Evolutionary conservation across 2,888 invertebrate genomes (phyloP).

Genomic region (Tachina lurida): DNA sequence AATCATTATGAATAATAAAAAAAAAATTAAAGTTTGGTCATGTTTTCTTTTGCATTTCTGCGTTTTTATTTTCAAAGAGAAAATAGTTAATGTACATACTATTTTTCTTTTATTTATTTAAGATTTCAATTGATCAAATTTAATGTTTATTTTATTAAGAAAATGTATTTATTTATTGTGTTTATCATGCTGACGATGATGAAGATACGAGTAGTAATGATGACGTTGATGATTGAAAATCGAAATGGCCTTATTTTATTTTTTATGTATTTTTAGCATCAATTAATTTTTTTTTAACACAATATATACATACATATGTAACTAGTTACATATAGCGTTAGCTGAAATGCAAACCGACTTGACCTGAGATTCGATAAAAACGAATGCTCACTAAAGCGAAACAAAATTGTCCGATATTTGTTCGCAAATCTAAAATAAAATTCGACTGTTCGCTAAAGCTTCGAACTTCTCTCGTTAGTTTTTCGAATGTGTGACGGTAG

Average conservation of each 20-base stretch:
- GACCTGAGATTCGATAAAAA: too few species aligned
- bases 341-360: too few species aligned
- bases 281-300: conserved; percentile 37
- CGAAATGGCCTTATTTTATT: conserved; percentile 27
- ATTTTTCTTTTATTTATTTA: conserved; percentile 33
- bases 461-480: too few species aligned
- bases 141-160: conserved; percentile 46
- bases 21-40: conserved; percentile 6
- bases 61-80: neutral
- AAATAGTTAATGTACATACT: neutral
- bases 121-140: conserved; percentile 35
- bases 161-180: conserved; percentile 17
- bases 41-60: neutral
- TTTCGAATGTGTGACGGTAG: too few species aligned
- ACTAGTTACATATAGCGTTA: too few species aligned
- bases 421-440: too few species aligned
- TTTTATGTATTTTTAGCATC: neutral
- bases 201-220: neutral
- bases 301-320: too few species aligned
- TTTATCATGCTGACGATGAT: conserved; percentile 15
- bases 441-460: too few species aligned
- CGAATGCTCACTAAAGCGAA: too few species aligned
- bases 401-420: too few species aligned
- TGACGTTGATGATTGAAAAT: conserved; percentile 34
- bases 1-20: conserved; percentile 14